Base-by-base conservation (phyloP, 2,113 vertebrate species). In the Carlito syrichta region DNA sequence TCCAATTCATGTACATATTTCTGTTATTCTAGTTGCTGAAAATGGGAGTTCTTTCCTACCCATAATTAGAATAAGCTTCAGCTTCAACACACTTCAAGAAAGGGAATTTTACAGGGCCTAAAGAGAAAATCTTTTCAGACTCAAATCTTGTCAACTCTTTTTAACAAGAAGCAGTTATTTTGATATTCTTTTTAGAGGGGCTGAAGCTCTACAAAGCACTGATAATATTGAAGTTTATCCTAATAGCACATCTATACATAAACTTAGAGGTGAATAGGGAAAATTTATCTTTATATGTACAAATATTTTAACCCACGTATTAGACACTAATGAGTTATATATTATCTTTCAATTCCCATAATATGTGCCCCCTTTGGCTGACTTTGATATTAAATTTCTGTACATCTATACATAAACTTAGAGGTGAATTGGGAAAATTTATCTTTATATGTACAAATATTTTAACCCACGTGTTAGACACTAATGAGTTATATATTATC, bases 61-160 rank as follows among this genome's bases (percentile, higher is more conserved):
- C 76, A 93, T 91, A 94, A 96, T 97, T 77, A 86, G 68, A 93
- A 95, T 94, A 89, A 95, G 71, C 35, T 96, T 95, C n/a, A 93
- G 8, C 73, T 89, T 97, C 91, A 73, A 54, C 30, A 78, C 8
- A 89, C 32, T 89, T 94, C 74, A 96, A 91, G 89, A 92, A 82
- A 95, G 52, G 58, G 13, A 87, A 84, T 77, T 94, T 89, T n/a
- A 91, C 22, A 89, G 83, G 81, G 23, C 45, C 86, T 73, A 63
- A 95, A 96, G 17, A 83, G 60, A 52, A 96, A 95, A 45, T 84
- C 91, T 66, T 94, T 97, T 83, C 73, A 96, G 56, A 62, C 17
- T 74, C 40, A 48, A 86, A 68, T 62, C 38, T 91, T 84, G 22
- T 94, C 88, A 91, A 32, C 3, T 5, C 8, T 83, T 73, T 82